Percentiles rank a stretch among this genome's conserved stretches.
phyloP scores from a whole-genome alignment of 2,113 vertebrate species.

The Melospiza georgiana region DNA sequence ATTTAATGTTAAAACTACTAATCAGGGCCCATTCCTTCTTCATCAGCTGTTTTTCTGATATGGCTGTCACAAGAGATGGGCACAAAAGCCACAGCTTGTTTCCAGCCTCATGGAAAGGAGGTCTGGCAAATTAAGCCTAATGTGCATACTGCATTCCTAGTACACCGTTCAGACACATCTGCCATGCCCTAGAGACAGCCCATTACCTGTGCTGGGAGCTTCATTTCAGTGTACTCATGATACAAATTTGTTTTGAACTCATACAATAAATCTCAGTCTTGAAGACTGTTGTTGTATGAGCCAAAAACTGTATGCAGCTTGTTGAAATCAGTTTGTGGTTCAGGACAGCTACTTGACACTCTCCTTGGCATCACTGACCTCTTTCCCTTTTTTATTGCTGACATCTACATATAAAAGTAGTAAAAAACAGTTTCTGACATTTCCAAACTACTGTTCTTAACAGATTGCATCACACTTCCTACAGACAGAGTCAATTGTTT shows the following conservation, averaged over 20 bases:
- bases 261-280: background rate
- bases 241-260: background rate
- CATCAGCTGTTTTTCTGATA: background rate
- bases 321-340: background rate
- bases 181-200: background rate
- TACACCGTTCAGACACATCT: background rate
- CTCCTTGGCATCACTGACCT: background rate
- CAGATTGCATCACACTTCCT: background rate
- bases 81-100: background rate
- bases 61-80: background rate
- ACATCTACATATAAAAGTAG: background rate
- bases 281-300: background rate
- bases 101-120: background rate
- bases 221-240: background rate
- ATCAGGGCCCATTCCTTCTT: background rate
- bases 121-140: background rate
- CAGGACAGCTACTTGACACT: background rate
- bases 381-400: background rate
- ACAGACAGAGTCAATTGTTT: background rate
- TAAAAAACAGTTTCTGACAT: background rate
- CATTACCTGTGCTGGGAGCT: background rate
- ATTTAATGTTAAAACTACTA: background rate
- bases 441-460: slow-evolving; percentile 26
- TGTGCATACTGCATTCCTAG: background rate
- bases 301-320: background rate